Evolutionary conservation across 1,140 invertebrate species (phyloP).

Genomic region (Octopus bimaculoides): DNA sequence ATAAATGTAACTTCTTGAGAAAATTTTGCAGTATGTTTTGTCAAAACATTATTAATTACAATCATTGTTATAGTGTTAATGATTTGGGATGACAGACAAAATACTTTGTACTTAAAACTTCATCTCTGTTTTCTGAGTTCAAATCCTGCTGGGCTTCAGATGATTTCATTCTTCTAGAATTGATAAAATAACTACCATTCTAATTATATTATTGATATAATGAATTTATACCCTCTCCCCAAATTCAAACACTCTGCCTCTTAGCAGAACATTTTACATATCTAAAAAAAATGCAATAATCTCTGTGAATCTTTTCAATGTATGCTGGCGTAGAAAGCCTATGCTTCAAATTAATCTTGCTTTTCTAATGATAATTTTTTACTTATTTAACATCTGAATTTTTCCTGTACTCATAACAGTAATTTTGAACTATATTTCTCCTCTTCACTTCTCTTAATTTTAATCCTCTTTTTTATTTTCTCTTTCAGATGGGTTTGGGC

Average conservation of each 20-base stretch:
- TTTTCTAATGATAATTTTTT: background rate
- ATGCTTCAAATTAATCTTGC: background rate
- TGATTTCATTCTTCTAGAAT: too few relatives aligned
- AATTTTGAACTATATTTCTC: background rate
- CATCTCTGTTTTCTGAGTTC: background rate
- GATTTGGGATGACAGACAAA: background rate
- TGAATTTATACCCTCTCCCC: background rate
- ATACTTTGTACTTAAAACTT: background rate
- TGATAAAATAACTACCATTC: too few relatives aligned
- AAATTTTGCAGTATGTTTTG: too few relatives aligned
- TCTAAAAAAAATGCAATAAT: background rate
- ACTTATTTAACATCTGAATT: background rate
- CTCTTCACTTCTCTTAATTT: background rate
- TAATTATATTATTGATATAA: background rate
- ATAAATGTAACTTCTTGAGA: too few relatives aligned
- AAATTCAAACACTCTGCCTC: background rate
- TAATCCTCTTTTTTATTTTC: constrained; percentile 8
- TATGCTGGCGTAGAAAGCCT: background rate
- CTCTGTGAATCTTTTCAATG: background rate
- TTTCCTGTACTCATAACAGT: background rate
- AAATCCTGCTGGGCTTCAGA: background rate
- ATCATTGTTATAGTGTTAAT: background rate
- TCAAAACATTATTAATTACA: too few relatives aligned
- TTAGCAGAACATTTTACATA: background rate
- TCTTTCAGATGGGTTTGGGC: constrained; percentile 86